Percentiles rank a stretch among this genome's conserved stretches.
Evolutionary conservation across 2,113 vertebrate genomes (phyloP).

Genomic region (Dromas ardeola): DNA sequence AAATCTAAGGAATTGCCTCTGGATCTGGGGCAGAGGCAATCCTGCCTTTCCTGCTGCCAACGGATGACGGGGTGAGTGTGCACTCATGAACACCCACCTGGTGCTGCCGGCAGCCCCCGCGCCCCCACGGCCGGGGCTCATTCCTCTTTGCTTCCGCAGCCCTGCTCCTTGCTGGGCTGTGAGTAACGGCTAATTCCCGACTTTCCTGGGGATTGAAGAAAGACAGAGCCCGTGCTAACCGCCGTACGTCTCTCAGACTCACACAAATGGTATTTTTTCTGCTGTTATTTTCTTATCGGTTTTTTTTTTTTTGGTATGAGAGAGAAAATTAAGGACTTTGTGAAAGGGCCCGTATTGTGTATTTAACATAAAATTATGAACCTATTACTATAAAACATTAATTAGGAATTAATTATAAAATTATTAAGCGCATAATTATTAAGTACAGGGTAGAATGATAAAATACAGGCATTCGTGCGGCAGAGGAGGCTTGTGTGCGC

Average conservation of each 20-base stretch:
- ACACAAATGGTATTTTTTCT: not conserved
- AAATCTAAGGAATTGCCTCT: not conserved
- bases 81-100: not conserved
- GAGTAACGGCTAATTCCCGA: not conserved
- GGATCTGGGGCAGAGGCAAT: not conserved
- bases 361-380: not conserved
- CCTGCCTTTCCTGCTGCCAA: not conserved
- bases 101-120: not conserved
- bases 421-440: not conserved
- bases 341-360: not conserved
- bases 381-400: not conserved
- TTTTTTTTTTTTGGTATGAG: not conserved
- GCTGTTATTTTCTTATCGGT: not conserved
- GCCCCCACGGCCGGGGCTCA: fast-evolving
- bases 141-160: not conserved
- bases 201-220: not conserved
- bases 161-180: not conserved
- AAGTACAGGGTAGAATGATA: not conserved
- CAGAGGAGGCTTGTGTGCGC: not conserved
- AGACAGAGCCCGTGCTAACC: not conserved
- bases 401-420: not conserved
- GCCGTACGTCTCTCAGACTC: fast-evolving
- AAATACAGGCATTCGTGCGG: not conserved
- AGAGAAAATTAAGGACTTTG: not conserved
- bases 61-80: fast-evolving